Percentiles rank a stretch among this genome's conserved stretches.
phyloP scores from a whole-genome alignment of 2,888 invertebrate genomes.

The Hipparchia sbordonii region DNA sequence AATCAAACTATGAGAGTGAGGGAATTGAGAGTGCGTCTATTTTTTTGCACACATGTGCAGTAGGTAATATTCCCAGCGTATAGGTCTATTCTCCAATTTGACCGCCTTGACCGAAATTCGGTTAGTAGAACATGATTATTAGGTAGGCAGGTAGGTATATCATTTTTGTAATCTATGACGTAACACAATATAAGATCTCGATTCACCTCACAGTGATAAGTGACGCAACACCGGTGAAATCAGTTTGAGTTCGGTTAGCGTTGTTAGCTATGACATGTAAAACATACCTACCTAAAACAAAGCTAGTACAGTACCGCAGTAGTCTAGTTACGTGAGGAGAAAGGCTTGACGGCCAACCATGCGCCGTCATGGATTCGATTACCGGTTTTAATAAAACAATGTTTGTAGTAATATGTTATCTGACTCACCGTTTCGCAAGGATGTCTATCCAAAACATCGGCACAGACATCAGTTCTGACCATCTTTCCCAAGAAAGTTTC shows the following conservation, averaged over 20 bases:
- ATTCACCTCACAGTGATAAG: background rate
- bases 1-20: too few species aligned
- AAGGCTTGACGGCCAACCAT: conserved; percentile 14
- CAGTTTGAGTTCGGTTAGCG: conserved; percentile 14
- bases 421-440: too few species aligned
- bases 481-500: too few species aligned
- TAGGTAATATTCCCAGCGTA: too few species aligned
- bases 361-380: conserved; percentile 15
- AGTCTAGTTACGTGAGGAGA: conserved; percentile 23
- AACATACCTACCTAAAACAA: conserved; percentile 10
- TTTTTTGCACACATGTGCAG: too few species aligned
- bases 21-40: too few species aligned
- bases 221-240: conserved; percentile 15
- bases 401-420: background rate
- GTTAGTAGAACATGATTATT: too few species aligned
- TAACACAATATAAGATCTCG: background rate
- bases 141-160: too few species aligned
- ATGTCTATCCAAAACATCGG: too few species aligned
- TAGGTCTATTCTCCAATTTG: too few species aligned
- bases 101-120: too few species aligned
- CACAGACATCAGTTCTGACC: too few species aligned
- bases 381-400: conserved; percentile 17
- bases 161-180: background rate
- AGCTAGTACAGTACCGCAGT: conserved; percentile 2
- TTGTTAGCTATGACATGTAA: conserved; percentile 25